A percentile compares a stretch with the other conserved stretches of the same genome.
These are phyloP conservation scores for Nothura maculosa DNA, from an alignment of 2,797 vertebrate genomes.

Conservation along the genomic window DNA sequence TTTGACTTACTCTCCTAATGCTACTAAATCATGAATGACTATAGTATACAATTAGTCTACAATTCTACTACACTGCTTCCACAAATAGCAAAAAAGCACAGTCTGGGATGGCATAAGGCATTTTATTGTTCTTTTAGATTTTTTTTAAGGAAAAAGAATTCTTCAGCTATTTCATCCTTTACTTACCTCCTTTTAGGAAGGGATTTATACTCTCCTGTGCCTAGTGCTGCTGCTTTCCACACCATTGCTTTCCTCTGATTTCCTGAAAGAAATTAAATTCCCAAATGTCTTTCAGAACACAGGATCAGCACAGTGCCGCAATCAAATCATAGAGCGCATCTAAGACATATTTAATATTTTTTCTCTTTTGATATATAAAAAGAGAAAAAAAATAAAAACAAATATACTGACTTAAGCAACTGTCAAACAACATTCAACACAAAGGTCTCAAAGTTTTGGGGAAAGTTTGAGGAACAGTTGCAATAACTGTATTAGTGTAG, in stretches of 20 bases:
- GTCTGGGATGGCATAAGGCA: fast-evolving
- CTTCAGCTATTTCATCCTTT: neutral
- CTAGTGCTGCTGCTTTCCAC: conserved; percentile 72
- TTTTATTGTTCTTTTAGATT: neutral
- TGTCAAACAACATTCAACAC: neutral
- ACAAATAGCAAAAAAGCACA: neutral
- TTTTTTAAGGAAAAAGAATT: neutral
- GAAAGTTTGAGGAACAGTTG: neutral
- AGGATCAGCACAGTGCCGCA: neutral
- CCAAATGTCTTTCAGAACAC: neutral
- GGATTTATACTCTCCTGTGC: conserved; percentile 80
- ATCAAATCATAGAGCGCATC: neutral
- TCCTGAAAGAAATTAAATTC: conserved; percentile 73
- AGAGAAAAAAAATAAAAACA: neutral
- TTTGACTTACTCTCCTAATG: neutral
- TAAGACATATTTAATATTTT: neutral
- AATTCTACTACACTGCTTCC: neutral
- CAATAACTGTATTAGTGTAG: neutral
- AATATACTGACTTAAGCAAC: neutral
- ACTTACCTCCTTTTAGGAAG: conserved; percentile 34
- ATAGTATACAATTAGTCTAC: neutral
- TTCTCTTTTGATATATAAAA: neutral
- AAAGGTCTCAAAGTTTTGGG: neutral
- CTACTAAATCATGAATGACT: neutral
- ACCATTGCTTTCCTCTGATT: conserved; percentile 78